These are phyloP conservation scores for Pseudomyrmex sp. DNA, from an alignment of 1,140 invertebrate species.

Conservation along the genomic window DNA sequence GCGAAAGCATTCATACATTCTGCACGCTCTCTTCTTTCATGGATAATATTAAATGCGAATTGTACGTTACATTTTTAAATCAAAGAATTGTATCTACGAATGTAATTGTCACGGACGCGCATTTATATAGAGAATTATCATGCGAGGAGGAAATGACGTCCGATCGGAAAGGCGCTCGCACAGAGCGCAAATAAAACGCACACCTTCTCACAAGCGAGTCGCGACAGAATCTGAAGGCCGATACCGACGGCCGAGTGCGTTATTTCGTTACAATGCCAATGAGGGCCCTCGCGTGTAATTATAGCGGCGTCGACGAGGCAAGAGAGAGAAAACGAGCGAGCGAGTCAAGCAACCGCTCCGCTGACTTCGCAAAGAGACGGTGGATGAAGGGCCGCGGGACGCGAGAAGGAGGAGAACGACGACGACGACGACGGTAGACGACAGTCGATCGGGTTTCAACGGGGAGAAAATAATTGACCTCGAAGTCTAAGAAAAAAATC, in stretches of 20 bases:
- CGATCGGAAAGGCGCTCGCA: constrained; percentile 10
- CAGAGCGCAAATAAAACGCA: not conserved
- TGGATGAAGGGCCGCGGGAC: constrained; percentile 29
- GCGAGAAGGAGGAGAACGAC: not conserved
- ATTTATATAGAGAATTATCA: not conserved
- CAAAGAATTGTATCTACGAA: not conserved
- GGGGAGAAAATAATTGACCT: constrained; percentile 64
- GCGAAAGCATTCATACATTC: not conserved
- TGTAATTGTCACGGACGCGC: not conserved
- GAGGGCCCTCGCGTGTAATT: constrained; percentile 60
- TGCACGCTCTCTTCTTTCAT: too few species aligned
- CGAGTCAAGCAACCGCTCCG: constrained; percentile 49
- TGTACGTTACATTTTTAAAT: not conserved
- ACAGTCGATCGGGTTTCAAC: constrained; percentile 58
- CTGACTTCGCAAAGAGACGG: constrained; percentile 56
- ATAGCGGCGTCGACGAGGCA: constrained; percentile 50
- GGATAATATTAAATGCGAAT: constrained; percentile 5
- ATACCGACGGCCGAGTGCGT: constrained; percentile 42
- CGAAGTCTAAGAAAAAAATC: constrained; percentile 62
- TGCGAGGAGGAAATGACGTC: constrained; percentile 5
- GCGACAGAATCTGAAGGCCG: constrained; percentile 33
- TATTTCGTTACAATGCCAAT: constrained; percentile 62
- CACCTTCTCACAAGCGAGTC: not conserved
- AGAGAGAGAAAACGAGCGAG: constrained; percentile 22
- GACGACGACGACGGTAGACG: constrained; percentile 31